Base-by-base conservation (phyloP, 2,113 vertebrate species). In the Telmatochromis brichardi region DNA sequence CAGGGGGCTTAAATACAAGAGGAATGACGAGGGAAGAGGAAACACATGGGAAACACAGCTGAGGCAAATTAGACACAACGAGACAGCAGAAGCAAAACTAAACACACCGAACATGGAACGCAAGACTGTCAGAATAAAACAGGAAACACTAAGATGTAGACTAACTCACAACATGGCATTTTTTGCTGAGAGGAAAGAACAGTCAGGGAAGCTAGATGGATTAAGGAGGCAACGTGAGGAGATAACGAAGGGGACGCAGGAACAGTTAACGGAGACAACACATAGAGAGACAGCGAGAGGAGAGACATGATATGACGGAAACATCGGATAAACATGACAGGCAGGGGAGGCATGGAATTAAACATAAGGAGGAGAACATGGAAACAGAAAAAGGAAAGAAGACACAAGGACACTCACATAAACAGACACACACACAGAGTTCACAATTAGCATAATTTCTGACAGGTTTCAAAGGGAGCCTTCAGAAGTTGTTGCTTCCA, bases 11-110 rank as follows among this genome's bases (percentile, higher is more conserved):
- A n/a, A n/a, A n/a, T n/a, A n/a, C 6, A 65, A 12, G 17, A 65
- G 17, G 60, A 65, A 65, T 12, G 3, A n/a, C 1, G 3, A 35
- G 60, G 6, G 17, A 0, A 65, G 2, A n/a, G 4, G 10, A 65
- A 65, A 65, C 60, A 65, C 60, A 65, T 17, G 26, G 21, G 21
- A 57, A 26, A 57, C 0, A 57, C 6, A 55, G 57, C 57, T 65
- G 31, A 65, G 60, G 17, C 60, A 65, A 65, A 65, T 65, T 65
- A 65, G 9, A n/a, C 31, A 35, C 31, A 63, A 60, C 1, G 1
- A 65, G 60, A 65, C 31, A 65, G 6, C 17, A 65, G 60, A 65
- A 65, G 17, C 31, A 37, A 37, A 37, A 37, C 60, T 65, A 65
- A 37, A n/a, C 60, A 65, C 60, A 65, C 17, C 9, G 6, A 37